Base-by-base conservation (phyloP, 2,888 invertebrate species). In the Melangyna quadrimaculata region DNA sequence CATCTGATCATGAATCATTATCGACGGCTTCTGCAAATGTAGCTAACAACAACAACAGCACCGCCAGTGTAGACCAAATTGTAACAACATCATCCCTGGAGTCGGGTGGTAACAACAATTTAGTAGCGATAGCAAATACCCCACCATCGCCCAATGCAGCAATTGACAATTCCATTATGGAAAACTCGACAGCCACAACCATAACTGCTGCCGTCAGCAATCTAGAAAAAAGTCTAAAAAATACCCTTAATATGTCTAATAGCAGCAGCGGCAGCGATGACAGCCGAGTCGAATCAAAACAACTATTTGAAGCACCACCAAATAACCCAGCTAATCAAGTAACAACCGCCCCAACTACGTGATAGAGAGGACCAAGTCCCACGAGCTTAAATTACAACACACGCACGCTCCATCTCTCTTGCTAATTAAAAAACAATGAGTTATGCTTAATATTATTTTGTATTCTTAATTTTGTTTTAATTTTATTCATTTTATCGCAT, bases 11-110 rank as follows among this genome's bases (percentile, higher is more conserved):
- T 9, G 81, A 87, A 12, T 69, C 72, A 84, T 69, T 72, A 80
- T 88, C 22, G 89, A 90, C 73, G 90, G 91, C 73, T 69, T 81
- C 73, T n/a, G 86, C 77, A 19, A 86, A 86, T 59, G 35, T 59
- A 19, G 81, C 19, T 12, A 86, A 86, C 43, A 86, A 86, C 37
- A 70, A 70, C 29, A 84, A 57, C 8, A 43, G 6, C 10, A 48
- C 55, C 3, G 22, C 14, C 22, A 29, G 7, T 51, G 51, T n/a
- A 10, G 73, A 78, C 7, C 40, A 74, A 63, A 35, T 35, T 14
- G 10, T 43, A 5, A 57, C 45, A 29, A 70, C 37, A 19, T 12
- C 51, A 29, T 10, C 63, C 7, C 22, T 65, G 17, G 81, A 86
- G 40, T 63, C 43, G 48, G 73, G 86, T 32, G 73, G 77, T 24